Evolutionary conservation across 2,888 invertebrate species (phyloP).

Genomic region (Ichneumoninae sp.): DNA sequence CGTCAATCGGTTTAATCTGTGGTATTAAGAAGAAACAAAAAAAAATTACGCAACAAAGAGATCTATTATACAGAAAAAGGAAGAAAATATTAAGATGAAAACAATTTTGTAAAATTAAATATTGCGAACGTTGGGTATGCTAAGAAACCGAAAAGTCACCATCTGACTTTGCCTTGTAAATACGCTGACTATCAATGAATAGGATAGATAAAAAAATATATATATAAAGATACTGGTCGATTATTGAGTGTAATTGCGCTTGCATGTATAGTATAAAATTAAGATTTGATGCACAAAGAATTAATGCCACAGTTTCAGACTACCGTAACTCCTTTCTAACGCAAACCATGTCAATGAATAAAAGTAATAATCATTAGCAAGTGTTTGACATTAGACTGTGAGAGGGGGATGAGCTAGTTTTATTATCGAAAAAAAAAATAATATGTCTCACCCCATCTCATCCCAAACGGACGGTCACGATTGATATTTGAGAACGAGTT

Average conservation of each 20-base stretch:
- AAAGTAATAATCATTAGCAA: conserved; percentile 63
- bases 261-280: conserved; percentile 63
- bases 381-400: conserved; percentile 45
- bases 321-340: conserved; percentile 63
- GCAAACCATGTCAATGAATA: conserved; percentile 72
- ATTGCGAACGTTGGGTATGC: conserved; percentile 62
- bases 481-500: conserved; percentile 60
- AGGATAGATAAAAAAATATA: conserved; percentile 39
- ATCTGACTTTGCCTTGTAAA: conserved; percentile 69
- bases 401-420: conserved; percentile 7
- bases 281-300: conserved; percentile 71
- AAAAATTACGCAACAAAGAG: conserved; percentile 15
- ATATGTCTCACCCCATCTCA: conserved; percentile 25
- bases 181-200: conserved; percentile 69
- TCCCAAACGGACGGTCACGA: conserved; percentile 17
- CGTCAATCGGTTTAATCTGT: conserved; percentile 58
- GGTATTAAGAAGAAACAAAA: conserved; percentile 52
- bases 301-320: conserved; percentile 67
- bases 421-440: conserved; percentile 24
- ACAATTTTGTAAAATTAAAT: conserved; percentile 65
- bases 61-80: conserved; percentile 39
- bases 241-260: conserved; percentile 62
- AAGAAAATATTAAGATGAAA: conserved; percentile 46
- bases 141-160: conserved; percentile 54
- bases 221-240: conserved; percentile 57